Base-by-base conservation (phyloP, 2,888 invertebrate genomes). In the Pristionchus entomophagus region DNA sequence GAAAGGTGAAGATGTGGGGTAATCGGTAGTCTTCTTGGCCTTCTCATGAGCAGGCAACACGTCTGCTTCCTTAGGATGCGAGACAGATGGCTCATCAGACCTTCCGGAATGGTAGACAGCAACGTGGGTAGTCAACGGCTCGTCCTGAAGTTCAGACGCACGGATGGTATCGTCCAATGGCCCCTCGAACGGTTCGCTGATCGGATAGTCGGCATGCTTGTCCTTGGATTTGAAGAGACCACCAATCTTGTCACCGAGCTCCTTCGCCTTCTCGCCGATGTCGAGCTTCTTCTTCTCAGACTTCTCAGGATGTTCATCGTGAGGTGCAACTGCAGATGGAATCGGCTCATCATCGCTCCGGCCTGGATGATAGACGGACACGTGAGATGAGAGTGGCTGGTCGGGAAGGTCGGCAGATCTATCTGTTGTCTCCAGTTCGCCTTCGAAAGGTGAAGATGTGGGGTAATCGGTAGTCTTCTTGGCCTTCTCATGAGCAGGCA, bases 201-300 rank as follows among this genome's bases (percentile, higher is more conserved):
- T 65, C 35, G 65, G 65, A 22, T 65, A 65, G 10, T 65, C 65
- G 38, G 32, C 65, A 32, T 65, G 65, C 65, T 65, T 38, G 65
- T 65, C 65, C 65, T 65, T 65, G 65, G 65, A 35, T 32, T 65
- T 65, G 65, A 65, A 65, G 14, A 65, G 65, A 29, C 65, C 65
- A 17, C 65, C 65, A 22, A 65, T 65, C 38, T 65, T 65, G 65
- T 65, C 65, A 35, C 65, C 65, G 32, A 65, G 10, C 65, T 65
- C 38, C 65, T 65, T 65, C 17, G 65, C 65, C 65, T 65, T 65
- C 32, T 65, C 65, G 12, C 38, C 38, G 65, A 65, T 32, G 65
- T 65, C 65, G 65, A 65, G 65, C 65, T 65, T 65, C 65, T 65
- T 65, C 65, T 65, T 65, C 29, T 29, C 65, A 32, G 65, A 22